Evolutionary conservation across 2,113 vertebrate genomes (phyloP), one percentile per base, ranked within the genome.

Genomic region (Pheucticus melanocephalus): DNA sequence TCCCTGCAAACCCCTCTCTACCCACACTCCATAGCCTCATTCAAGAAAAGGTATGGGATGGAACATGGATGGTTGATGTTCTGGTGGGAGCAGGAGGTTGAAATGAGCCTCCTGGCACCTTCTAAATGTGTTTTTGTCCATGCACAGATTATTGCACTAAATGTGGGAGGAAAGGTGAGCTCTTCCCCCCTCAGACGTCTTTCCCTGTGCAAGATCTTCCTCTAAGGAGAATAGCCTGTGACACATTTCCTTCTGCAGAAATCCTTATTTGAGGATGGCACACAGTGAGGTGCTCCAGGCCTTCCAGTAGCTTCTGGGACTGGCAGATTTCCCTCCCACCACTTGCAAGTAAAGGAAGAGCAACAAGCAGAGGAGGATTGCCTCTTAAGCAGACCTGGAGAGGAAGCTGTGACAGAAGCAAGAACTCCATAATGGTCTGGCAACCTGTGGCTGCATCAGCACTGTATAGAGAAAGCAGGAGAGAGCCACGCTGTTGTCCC

Each of bases 11-110:
- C 22, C 15, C 53, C 5, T 47, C 17, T 76, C 50, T 75, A 31
- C 40, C 66, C 6, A 1, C 42, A 16, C 6, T 40, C 44, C 2
- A 1, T 35, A 53, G 28, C 33, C 30, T 39, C n/a, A 20, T 2
- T 39, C 70, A 45, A 70, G 45, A 40, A 21, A 48, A 77, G 39
- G 20, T 64, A 16, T 1, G 1, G 12, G 35, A 3, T 59, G 30
- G 37, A 44, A 57, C 2, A 8, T 0, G 0, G 33, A 18, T 47
- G 48, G 31, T 68, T 0, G 0, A 2, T 53, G 21, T 54, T 64
- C 37, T 54, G 44, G 11, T 19, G 9, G 40, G 42, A 92, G 75
- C 15, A 31, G 50, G 33, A 75, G 45, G 30, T 69, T 59, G 84
- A 57, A 75, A 54, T 4, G n/a, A 45, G 51, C 70, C 28, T 97